Conservation (phyloP, 2,113 vertebrate genomes). For the Anarrhichthys ocellatus region DNA sequence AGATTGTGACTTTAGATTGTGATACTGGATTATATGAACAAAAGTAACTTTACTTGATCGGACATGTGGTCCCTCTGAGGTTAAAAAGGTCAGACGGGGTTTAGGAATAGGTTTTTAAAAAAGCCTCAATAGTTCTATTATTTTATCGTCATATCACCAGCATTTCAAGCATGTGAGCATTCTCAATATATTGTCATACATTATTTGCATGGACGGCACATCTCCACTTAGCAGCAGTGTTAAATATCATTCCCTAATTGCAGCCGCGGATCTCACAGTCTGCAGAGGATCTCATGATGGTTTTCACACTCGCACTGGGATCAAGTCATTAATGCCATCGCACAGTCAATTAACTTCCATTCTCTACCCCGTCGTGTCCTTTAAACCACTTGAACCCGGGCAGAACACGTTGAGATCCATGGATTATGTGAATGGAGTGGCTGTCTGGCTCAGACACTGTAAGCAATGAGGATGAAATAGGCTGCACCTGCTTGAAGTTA, state of each 20-base stretch:
- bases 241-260: constrained; percentile 38
- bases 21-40: not conserved
- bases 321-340: constrained; percentile 65
- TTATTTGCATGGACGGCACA: constrained; percentile 12
- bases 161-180: not conserved
- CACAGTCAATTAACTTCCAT: constrained; percentile 68
- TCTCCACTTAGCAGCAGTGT: constrained; percentile 33
- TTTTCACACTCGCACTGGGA: constrained; percentile 42
- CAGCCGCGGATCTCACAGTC: constrained; percentile 27
- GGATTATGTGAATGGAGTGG: constrained; percentile 67
- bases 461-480: constrained; percentile 70
- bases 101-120: not conserved
- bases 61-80: not conserved
- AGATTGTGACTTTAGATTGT: not conserved
- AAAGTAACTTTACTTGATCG: not conserved
- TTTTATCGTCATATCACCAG: not conserved
- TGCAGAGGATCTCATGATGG: constrained; percentile 28
- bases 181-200: not conserved
- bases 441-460: constrained; percentile 49
- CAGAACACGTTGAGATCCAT: constrained; percentile 27
- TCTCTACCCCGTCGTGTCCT: constrained; percentile 57
- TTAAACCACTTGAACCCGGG: constrained; percentile 60
- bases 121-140: not conserved
- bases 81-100: not conserved
- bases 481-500: constrained; percentile 66